These are phyloP conservation scores for Empidonax traillii DNA, from an alignment of 2,113 vertebrate genomes.

Conservation along the genomic window DNA sequence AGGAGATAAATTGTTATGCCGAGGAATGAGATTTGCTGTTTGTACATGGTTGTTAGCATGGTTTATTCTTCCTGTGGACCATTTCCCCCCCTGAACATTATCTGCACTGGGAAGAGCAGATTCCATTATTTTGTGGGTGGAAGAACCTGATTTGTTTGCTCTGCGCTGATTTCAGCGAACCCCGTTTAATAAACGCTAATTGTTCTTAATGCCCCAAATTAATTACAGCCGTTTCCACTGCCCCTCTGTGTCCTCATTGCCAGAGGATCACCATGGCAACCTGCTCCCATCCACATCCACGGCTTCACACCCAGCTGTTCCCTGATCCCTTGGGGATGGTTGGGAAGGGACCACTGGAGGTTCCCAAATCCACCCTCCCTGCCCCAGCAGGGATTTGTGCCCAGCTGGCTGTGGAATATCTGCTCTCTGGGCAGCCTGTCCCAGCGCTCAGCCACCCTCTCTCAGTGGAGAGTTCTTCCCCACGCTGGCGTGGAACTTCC, in stretches of 20 bases:
- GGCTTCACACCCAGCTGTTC: neutral
- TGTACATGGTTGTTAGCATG: too few species aligned
- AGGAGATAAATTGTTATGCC: neutral
- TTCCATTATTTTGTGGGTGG: neutral
- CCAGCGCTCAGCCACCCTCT: neutral
- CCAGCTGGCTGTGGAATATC: neutral
- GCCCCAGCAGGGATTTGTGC: neutral
- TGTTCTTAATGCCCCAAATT: constrained; percentile 69
- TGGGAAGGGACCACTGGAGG: neutral
- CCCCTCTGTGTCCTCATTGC: constrained; percentile 7
- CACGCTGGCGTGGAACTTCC: neutral
- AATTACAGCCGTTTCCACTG: constrained; percentile 48
- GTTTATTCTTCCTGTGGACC: neutral
- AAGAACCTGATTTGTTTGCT: constrained; percentile 29
- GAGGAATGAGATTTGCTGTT: neutral
- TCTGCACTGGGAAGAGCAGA: neutral
- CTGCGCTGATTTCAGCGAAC: constrained; percentile 22
- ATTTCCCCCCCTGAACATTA: neutral
- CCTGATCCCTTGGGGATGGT: neutral
- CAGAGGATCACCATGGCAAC: constrained; percentile 64
- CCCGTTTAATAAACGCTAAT: constrained; percentile 63
- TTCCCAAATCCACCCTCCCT: neutral
- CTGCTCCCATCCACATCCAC: neutral
- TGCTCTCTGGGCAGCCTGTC: neutral
- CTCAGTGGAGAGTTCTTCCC: neutral